A percentile compares a stretch with the other conserved stretches of the same genome.
phyloP scores from a whole-genome alignment of 2,888 invertebrate genomes.

The Agrilus mali region DNA sequence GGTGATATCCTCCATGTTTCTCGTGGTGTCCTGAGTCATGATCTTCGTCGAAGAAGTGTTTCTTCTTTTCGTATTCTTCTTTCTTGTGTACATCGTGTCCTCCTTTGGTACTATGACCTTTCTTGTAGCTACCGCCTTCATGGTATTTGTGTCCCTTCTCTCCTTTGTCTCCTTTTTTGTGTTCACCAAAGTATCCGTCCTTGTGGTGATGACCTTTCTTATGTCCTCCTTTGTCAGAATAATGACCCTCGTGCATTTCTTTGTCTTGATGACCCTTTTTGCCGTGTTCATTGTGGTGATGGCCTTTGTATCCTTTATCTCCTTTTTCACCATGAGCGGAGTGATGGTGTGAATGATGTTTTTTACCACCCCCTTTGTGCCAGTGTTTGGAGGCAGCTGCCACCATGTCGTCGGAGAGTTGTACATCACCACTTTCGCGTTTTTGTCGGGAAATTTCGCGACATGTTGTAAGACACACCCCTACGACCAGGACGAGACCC shows the following conservation, averaged over 20 bases:
- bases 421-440: conserved; percentile 27
- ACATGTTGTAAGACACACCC: conserved; percentile 34
- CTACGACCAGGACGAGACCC: conserved; percentile 40
- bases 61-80: conserved; percentile 77
- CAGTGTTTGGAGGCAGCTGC: conserved; percentile 33
- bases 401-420: conserved; percentile 8
- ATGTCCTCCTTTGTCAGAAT: conserved; percentile 49
- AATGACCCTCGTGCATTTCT: conserved; percentile 49
- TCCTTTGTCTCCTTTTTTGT: conserved; percentile 55
- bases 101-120: conserved; percentile 77
- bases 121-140: conserved; percentile 65
- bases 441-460: conserved; percentile 40
- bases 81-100: conserved; percentile 75
- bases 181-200: conserved; percentile 50
- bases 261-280: conserved; percentile 57
- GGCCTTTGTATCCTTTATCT: conserved; percentile 53
- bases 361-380: conserved; percentile 42
- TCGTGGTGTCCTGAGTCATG: conserved; percentile 72
- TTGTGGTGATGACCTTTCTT: conserved; percentile 50
- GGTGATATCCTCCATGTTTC: conserved; percentile 68
- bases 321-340: conserved; percentile 46
- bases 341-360: conserved; percentile 43
- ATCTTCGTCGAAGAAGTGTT: conserved; percentile 76
- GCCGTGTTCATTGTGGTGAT: conserved; percentile 49
- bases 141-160: conserved; percentile 51